A percentile compares a stretch with the other conserved stretches of the same genome.
Conservation (phyloP, 2,797 vertebrate genomes). For the Coilia nasus region DNA sequence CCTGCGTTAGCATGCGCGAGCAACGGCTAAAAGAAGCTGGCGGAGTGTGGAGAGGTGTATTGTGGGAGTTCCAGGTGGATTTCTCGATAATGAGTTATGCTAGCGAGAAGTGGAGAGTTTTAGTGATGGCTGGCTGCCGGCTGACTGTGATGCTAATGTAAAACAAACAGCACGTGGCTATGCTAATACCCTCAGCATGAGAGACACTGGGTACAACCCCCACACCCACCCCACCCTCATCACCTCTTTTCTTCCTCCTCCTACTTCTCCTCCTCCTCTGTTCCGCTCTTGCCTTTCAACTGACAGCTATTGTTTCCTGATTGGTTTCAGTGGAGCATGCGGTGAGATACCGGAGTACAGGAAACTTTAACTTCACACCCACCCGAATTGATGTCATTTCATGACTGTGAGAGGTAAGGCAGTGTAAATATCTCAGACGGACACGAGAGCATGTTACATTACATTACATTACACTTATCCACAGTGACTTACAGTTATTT, state of each 20-base stretch:
- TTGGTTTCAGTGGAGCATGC: slow-evolving; percentile 17
- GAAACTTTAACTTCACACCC: background rate
- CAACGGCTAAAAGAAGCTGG: slow-evolving; percentile 75
- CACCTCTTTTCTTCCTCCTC: background rate
- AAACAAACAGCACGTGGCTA: slow-evolving; percentile 70
- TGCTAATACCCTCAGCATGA: slow-evolving; percentile 67
- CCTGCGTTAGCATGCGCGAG: slow-evolving; percentile 71
- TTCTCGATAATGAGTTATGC: slow-evolving; percentile 79
- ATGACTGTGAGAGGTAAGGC: background rate
- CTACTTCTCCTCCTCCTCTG: background rate
- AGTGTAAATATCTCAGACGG: background rate
- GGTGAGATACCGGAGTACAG: background rate
- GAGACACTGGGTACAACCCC: slow-evolving; percentile 59
- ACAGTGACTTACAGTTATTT: too few relatives aligned
- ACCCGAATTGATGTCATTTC: background rate
- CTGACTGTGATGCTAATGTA: slow-evolving; percentile 75
- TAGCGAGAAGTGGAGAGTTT: slow-evolving; percentile 72
- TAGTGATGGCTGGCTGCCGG: slow-evolving; percentile 79
- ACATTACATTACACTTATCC: too few relatives aligned
- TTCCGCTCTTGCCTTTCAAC: slow-evolving; percentile 25
- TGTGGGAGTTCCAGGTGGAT: slow-evolving; percentile 83
- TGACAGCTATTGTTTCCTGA: slow-evolving; percentile 22
- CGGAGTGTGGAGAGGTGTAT: slow-evolving; percentile 76
- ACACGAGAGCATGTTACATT: background rate
- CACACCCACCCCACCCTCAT: background rate